These are phyloP conservation scores for Chrysoperla carnea DNA, from an alignment of 1,140 invertebrate genomes.

Conservation along the genomic window DNA sequence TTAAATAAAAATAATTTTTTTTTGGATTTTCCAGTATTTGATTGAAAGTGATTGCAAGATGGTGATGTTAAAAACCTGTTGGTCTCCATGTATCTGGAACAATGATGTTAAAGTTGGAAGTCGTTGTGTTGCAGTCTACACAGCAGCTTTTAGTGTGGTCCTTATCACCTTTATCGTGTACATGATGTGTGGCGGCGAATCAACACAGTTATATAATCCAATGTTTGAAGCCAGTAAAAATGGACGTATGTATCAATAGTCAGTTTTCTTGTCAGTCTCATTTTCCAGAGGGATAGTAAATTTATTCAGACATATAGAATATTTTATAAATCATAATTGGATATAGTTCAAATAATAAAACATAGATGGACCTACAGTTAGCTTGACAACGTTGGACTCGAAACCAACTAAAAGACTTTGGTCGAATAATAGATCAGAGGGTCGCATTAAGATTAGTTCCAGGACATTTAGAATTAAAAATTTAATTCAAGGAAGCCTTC, in stretches of 20 bases:
- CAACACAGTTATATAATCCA: slow-evolving; percentile 69
- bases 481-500: too few relatives aligned
- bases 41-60: slow-evolving; percentile 26
- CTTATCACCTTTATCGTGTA: slow-evolving; percentile 56
- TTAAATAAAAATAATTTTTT: too few relatives aligned
- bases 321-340: too few relatives aligned
- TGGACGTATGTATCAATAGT: slow-evolving; percentile 41
- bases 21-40: not conserved
- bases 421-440: slow-evolving; percentile 5
- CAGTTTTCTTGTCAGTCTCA: too few relatives aligned
- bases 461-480: too few relatives aligned
- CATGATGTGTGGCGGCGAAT: slow-evolving; percentile 67
- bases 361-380: too few relatives aligned
- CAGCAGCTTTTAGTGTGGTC: slow-evolving; percentile 48
- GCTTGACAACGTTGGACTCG: too few relatives aligned
- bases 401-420: slow-evolving; percentile 2
- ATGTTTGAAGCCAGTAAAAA: slow-evolving; percentile 72
- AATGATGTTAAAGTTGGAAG: slow-evolving; percentile 57
- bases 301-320: slow-evolving; percentile 3
- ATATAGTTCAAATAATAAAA: too few relatives aligned
- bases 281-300: too few relatives aligned
- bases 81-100: slow-evolving; percentile 75
- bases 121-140: slow-evolving; percentile 59
- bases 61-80: slow-evolving; percentile 59
- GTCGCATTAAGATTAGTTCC: too few relatives aligned